Evolutionary conservation across 1,140 invertebrate genomes (phyloP).

Genomic region (Bursaphelenchus mucronatus): DNA sequence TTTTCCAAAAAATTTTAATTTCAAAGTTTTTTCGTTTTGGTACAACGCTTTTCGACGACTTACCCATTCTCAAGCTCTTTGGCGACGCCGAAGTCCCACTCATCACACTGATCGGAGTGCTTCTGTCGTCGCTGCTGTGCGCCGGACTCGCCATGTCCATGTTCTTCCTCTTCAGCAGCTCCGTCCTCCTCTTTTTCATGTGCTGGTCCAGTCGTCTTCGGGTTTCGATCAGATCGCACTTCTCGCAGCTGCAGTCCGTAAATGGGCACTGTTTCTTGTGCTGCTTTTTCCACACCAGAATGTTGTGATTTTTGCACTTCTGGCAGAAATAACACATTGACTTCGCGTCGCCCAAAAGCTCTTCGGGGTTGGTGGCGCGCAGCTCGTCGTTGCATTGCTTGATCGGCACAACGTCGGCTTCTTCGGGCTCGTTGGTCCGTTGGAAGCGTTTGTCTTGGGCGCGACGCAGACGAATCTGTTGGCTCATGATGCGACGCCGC

Average conservation of each 20-base stretch:
- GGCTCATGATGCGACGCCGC: constrained; percentile 53
- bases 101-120: too few species aligned
- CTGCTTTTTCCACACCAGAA: constrained; percentile 57
- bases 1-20: too few species aligned
- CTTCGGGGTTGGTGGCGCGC: neutral
- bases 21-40: too few species aligned
- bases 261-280: constrained; percentile 53
- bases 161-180: too few species aligned
- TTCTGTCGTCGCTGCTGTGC: too few species aligned
- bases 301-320: constrained; percentile 56
- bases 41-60: too few species aligned
- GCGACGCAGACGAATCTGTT: constrained; percentile 53
- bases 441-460: constrained; percentile 59
- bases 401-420: constrained; percentile 41
- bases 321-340: constrained; percentile 60
- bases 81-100: too few species aligned
- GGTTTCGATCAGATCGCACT: constrained; percentile 56
- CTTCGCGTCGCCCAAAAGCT: constrained; percentile 27
- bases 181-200: constrained; percentile 37
- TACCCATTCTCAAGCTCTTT: too few species aligned
- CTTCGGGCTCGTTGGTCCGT: constrained; percentile 31
- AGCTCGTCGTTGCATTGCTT: constrained; percentile 1
- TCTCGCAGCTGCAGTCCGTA: constrained; percentile 45
- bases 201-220: constrained; percentile 51
- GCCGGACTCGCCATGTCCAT: too few species aligned